Conservation (phyloP, 2,888 invertebrate species). For the Polydrusus cervinus region DNA sequence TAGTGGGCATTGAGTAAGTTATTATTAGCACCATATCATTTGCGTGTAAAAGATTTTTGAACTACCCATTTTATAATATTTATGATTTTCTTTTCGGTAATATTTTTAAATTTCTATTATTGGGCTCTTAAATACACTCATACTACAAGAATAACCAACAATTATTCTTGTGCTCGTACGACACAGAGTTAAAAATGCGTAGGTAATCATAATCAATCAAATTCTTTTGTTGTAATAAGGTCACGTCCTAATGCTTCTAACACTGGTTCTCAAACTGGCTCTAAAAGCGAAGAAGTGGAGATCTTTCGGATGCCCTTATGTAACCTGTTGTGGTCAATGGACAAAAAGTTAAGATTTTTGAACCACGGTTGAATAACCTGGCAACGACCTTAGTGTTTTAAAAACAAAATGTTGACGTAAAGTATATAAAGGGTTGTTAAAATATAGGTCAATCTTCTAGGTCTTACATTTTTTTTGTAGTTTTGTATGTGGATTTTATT, state of each 20-base stretch:
- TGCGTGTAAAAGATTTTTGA: too few species aligned
- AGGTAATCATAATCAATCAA: conserved; percentile 26
- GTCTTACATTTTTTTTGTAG: too few species aligned
- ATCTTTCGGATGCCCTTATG: conserved; percentile 35
- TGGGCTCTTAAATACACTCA: neutral
- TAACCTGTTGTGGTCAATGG: conserved; percentile 47
- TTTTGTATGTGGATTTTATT: too few species aligned
- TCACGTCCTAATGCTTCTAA: conserved; percentile 13
- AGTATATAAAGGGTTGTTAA: too few species aligned
- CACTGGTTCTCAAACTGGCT: conserved; percentile 34
- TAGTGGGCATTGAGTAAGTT: too few species aligned
- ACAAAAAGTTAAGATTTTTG: conserved; percentile 49
- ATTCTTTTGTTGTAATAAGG: conserved; percentile 3
- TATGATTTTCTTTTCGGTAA: too few species aligned
- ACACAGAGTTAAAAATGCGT: neutral
- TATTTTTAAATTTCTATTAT: too few species aligned
- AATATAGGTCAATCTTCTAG: neutral
- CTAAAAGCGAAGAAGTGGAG: conserved; percentile 22
- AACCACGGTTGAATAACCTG: conserved; percentile 48
- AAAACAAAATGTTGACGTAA: conserved; percentile 11
- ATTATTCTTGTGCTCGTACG: too few species aligned
- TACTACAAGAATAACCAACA: too few species aligned
- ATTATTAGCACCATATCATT: too few species aligned
- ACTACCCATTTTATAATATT: too few species aligned
- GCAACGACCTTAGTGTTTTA: conserved; percentile 33